A percentile compares a stretch with the other conserved stretches of the same genome.
These are phyloP conservation scores for Andricus quercusramuli DNA, from an alignment of 2,888 invertebrate genomes.

Conservation along the genomic window DNA sequence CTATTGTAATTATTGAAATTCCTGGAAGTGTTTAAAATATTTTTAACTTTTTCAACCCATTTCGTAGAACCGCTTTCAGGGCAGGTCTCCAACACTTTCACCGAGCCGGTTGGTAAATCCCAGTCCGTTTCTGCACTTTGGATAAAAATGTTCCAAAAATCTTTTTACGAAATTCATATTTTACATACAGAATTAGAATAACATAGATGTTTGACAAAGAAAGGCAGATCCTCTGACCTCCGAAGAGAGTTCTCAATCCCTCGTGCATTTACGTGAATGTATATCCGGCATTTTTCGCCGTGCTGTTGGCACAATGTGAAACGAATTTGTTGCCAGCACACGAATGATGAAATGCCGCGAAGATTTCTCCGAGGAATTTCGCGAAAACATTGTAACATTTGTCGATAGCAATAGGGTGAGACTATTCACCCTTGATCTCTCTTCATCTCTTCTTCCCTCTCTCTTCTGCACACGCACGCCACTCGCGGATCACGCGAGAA, in stretches of 20 bases:
- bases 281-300: constrained; percentile 65
- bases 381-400: constrained; percentile 58
- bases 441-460: constrained; percentile 54
- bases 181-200: background rate
- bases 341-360: constrained; percentile 73
- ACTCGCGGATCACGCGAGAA: constrained; percentile 59
- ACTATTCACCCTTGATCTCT: constrained; percentile 44
- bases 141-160: no score
- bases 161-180: no score
- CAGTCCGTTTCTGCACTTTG: no score
- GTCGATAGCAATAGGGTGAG: constrained; percentile 60
- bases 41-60: no score
- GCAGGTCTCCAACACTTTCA: no score
- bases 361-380: constrained; percentile 77
- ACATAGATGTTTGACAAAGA: background rate
- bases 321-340: constrained; percentile 62
- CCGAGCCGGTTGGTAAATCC: no score
- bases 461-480: constrained; percentile 51
- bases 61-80: no score
- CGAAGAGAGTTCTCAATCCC: constrained; percentile 51
- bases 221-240: constrained; percentile 29
- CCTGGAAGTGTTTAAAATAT: no score
- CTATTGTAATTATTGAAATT: no score
- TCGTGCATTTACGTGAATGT: constrained; percentile 61
- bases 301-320: constrained; percentile 54